phyloP scores from a whole-genome alignment of 2,113 vertebrate genomes.

The Edolisoma coerulescens region DNA sequence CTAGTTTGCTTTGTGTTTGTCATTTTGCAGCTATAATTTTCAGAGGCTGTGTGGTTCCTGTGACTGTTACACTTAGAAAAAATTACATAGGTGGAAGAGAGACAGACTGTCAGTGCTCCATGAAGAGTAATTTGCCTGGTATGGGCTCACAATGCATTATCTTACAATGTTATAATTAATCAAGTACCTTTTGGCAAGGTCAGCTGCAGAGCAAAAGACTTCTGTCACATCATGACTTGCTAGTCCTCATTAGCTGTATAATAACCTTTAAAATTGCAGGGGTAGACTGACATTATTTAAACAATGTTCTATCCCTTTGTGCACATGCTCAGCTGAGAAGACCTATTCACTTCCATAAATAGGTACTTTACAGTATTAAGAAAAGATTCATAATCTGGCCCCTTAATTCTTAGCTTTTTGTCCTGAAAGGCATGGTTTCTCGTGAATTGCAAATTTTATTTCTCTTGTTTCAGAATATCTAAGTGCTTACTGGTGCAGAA shows the following conservation, averaged over 20 bases:
- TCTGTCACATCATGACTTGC: neutral
- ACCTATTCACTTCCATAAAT: neutral
- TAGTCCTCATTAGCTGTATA: conserved; percentile 1
- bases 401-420: neutral
- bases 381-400: neutral
- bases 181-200: neutral
- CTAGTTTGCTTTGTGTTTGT: conserved; percentile 12
- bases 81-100: conserved; percentile 46
- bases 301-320: neutral
- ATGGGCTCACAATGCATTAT: conserved; percentile 13
- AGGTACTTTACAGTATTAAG: neutral
- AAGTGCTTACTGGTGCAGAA: neutral
- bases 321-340: neutral
- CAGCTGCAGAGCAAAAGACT: conserved; percentile 15
- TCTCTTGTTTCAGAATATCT: neutral
- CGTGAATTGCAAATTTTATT: neutral
- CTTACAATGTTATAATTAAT: conserved; percentile 31
- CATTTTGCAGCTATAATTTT: conserved; percentile 27
- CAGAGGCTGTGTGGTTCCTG: neutral
- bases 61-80: neutral
- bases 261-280: neutral
- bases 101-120: neutral
- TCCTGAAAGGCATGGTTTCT: neutral
- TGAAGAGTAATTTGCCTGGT: conserved; percentile 41
- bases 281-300: neutral